Conservation (phyloP, 2,113 vertebrate genomes). For the Polyodon spathula region DNA sequence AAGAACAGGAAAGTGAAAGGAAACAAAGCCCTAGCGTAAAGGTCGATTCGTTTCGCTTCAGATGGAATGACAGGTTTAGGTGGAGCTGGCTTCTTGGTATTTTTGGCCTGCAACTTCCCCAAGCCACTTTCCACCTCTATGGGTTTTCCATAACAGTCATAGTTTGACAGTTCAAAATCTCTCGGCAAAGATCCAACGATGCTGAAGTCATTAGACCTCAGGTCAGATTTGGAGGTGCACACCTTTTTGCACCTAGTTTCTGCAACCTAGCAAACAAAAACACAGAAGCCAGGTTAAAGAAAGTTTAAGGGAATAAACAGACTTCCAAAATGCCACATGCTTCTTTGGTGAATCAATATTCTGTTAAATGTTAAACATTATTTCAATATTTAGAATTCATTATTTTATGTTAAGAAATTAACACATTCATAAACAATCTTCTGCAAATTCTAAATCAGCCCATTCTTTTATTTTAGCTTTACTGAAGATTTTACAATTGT, state of each 20-base stretch:
- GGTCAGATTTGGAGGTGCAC: conserved; percentile 94
- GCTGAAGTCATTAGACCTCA: conserved; percentile 96
- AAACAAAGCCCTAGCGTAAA: conserved; percentile 88
- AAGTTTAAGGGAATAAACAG: conserved; percentile 28
- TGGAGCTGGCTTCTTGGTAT: conserved; percentile 84
- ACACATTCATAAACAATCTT: too few species aligned
- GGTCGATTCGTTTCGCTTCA: conserved; percentile 87
- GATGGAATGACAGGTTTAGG: conserved; percentile 93
- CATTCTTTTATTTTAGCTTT: too few species aligned
- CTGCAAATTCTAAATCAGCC: too few species aligned
- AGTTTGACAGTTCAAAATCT: conserved; percentile 97
- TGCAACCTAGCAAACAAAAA: conserved; percentile 64
- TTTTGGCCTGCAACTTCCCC: conserved; percentile 81
- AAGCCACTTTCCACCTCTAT: conserved; percentile 70
- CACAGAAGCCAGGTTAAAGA: conserved; percentile 28
- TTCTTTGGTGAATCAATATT: too few species aligned
- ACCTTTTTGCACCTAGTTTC: conserved; percentile 97
- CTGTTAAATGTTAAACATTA: too few species aligned
- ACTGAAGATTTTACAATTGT: too few species aligned
- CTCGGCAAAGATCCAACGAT: conserved; percentile 95
- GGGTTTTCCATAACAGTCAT: conserved; percentile 96
- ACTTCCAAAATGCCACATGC: too few species aligned
- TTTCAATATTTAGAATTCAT: too few species aligned
- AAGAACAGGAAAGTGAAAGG: conserved; percentile 98
- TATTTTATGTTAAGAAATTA: too few species aligned